These are phyloP conservation scores for Cardinalis cardinalis DNA, from an alignment of 2,113 vertebrate species.

Conservation along the genomic window DNA sequence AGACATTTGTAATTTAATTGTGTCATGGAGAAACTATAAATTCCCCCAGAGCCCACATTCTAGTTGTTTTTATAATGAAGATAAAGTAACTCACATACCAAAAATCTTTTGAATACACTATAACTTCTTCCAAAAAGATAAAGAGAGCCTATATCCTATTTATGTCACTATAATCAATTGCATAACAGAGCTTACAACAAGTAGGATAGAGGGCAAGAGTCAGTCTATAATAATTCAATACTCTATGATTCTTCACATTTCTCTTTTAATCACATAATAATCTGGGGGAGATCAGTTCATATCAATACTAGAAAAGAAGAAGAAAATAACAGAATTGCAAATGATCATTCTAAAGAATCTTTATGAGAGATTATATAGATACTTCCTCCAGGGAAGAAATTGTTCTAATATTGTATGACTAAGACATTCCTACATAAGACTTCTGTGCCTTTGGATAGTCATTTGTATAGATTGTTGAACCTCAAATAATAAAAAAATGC, in stretches of 20 bases:
- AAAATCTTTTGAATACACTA: slow-evolving; percentile 65
- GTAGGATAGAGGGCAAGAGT: slow-evolving; percentile 43
- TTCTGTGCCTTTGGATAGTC: not conserved
- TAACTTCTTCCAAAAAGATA: slow-evolving; percentile 74
- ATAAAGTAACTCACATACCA: slow-evolving; percentile 73
- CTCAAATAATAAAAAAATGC: slow-evolving; percentile 10
- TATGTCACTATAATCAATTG: slow-evolving; percentile 53
- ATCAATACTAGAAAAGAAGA: slow-evolving; percentile 51
- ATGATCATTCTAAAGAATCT: slow-evolving; percentile 22
- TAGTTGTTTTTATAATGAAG: slow-evolving; percentile 72
- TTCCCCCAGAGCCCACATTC: slow-evolving; percentile 59
- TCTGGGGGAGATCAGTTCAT: slow-evolving; percentile 42
- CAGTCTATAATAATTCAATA: slow-evolving; percentile 51
- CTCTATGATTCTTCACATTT: slow-evolving; percentile 42
- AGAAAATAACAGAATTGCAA: not conserved
- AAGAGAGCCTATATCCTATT: slow-evolving; percentile 58
- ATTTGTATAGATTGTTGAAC: not conserved
- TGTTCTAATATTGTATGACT: not conserved
- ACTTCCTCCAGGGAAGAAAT: slow-evolving; percentile 1
- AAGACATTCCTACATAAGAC: slow-evolving; percentile 43
- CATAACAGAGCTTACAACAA: slow-evolving; percentile 58
- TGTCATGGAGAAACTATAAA: slow-evolving; percentile 61
- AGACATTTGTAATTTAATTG: slow-evolving; percentile 72
- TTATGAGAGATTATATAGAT: slow-evolving; percentile 37
- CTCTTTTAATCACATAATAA: slow-evolving; percentile 53